These are phyloP conservation scores for Columba janthina DNA, from an alignment of 2,113 vertebrate species.

Conservation along the genomic window DNA sequence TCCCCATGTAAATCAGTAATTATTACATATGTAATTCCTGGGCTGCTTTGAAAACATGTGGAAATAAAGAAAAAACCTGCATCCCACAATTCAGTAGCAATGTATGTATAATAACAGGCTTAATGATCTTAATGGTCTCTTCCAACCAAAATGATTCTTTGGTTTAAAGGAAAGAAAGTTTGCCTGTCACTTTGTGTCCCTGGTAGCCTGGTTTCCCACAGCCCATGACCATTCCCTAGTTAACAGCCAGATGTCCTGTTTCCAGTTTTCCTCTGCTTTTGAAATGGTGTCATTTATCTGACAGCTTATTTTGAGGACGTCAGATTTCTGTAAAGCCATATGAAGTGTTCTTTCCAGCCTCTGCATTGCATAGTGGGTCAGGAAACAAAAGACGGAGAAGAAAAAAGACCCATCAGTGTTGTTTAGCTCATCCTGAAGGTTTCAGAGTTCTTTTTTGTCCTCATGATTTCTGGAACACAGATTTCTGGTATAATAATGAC, in stretches of 20 bases:
- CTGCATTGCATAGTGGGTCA: rapidly evolving
- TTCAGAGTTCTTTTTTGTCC: background rate
- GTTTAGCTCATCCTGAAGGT: background rate
- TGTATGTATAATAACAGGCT: background rate
- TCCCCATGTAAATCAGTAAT: background rate
- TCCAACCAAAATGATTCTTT: no score
- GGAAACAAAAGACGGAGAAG: background rate
- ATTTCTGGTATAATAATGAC: background rate
- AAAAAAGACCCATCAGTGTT: background rate
- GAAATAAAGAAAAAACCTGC: background rate
- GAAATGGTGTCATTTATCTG: background rate
- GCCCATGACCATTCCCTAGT: background rate
- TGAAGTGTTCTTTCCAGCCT: background rate
- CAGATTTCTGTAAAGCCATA: no score
- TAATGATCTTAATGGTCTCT: no score
- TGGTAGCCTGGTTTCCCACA: background rate
- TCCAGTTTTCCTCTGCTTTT: background rate
- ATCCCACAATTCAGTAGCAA: background rate
- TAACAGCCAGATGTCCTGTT: background rate
- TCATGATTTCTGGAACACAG: background rate
- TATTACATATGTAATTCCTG: background rate
- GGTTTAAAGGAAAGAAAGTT: background rate
- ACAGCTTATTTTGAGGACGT: background rate
- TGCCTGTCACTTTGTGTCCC: background rate
- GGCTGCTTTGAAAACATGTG: background rate